Evolutionary conservation across 2,797 vertebrate genomes (phyloP), one percentile per base, ranked within the genome.

Genomic region (Tinamus major): DNA sequence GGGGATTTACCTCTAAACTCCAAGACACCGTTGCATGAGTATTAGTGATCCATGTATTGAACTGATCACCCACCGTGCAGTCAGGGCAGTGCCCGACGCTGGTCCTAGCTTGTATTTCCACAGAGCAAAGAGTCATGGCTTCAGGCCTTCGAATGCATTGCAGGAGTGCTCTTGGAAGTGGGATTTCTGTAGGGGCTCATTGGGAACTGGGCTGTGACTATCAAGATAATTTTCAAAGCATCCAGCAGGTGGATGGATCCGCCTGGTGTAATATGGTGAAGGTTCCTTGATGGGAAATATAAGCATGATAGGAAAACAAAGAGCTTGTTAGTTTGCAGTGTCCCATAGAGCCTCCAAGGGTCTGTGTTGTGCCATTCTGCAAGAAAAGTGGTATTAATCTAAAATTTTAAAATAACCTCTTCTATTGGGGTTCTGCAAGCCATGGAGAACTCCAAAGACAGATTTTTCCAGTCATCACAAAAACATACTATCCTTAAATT

Each of bases 401-500:
- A 46, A 77, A 20, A 31, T 29, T 87, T 65, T 83, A 42, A 72
- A 69, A 48, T 80, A 76, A 74, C 17, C 49, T 91, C 93, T 79
- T 92, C 29, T 62, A 7, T 10, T 91, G 62, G 79, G 65, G 91
- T 94, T 87, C 74, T 91, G 19, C 11, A 48, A 92, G 51, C 46
- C 69, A n/a, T 26, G 61, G 29, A 19, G 16, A 61, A 4, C 27
- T 42, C 62, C 27, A 90, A 81, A 94, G 31, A 4, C 19, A 17
- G 23, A 61, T 91, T 67, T 90, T 65, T 17, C 29, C 44, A 78
- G 29, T 37, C 15, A 41, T 39, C 15, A 24, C 26, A 75, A 67
- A 83, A 93, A 62, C 24, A 65, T 89, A 48, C 58, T 81, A 61
- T 89, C 77, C 10, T 58, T 87, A 18, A 31, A 67, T 95, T 72